Evolutionary conservation across 2,113 vertebrate genomes (phyloP).

Genomic region (Pluvialis apricaria): DNA sequence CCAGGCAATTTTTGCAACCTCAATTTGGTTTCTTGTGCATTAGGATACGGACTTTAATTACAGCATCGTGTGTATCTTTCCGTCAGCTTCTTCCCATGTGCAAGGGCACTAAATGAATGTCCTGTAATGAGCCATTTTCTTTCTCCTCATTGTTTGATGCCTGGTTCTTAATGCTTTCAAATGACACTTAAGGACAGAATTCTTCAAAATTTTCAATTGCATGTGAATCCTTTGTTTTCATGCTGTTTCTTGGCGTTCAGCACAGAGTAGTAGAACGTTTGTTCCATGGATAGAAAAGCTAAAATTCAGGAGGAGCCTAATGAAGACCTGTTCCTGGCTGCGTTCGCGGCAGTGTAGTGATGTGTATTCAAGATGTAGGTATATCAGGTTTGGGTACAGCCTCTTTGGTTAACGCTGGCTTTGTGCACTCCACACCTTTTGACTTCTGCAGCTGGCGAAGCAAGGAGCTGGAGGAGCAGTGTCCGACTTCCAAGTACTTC

Average conservation of each 20-base stretch:
- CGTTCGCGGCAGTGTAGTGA: background rate
- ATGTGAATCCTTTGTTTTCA: background rate
- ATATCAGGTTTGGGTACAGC: background rate
- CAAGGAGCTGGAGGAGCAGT: background rate
- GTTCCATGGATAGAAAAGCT: background rate
- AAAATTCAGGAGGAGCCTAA: background rate
- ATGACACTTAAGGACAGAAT: background rate
- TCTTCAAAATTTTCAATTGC: background rate
- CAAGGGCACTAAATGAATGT: background rate
- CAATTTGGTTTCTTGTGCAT: background rate
- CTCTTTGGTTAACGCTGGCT: background rate
- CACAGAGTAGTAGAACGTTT: background rate
- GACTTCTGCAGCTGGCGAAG: background rate
- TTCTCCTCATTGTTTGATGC: background rate
- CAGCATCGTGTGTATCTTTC: background rate
- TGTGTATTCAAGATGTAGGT: background rate
- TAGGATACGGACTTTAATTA: background rate
- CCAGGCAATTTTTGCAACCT: background rate
- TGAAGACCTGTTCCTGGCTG: background rate
- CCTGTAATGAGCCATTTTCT: background rate
- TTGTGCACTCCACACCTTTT: background rate
- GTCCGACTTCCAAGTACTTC: background rate
- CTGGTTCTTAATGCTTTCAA: background rate
- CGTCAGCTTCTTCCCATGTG: background rate
- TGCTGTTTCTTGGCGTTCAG: background rate